Evolutionary conservation across 2,113 vertebrate species (phyloP).

Genomic region (Phodopus roborovskii): DNA sequence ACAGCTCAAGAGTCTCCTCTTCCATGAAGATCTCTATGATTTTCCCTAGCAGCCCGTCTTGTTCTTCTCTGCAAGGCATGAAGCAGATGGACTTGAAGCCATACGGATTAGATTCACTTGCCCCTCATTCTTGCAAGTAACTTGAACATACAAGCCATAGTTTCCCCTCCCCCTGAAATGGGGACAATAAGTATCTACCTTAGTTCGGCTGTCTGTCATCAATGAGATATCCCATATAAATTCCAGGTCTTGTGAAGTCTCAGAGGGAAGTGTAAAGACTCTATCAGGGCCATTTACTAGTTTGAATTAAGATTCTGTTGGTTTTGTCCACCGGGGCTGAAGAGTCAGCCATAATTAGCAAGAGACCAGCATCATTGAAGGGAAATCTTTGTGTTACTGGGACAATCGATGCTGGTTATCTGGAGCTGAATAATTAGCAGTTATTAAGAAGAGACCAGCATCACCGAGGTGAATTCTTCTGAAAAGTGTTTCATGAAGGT

Average conservation of each 20-base stretch:
- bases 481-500: background rate
- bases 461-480: background rate
- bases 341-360: background rate
- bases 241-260: background rate
- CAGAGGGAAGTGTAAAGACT: background rate
- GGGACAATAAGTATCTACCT: background rate
- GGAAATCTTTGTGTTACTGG: background rate
- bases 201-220: background rate
- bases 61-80: background rate
- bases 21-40: slow-evolving; percentile 8
- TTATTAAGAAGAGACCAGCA: background rate
- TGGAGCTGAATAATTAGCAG: background rate
- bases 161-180: background rate
- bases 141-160: background rate
- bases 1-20: background rate
- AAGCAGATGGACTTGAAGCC: background rate
- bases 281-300: background rate
- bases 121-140: background rate
- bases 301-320: background rate
- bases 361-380: background rate
- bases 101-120: background rate
- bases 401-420: background rate
- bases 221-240: background rate
- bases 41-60: background rate
- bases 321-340: no score